A percentile compares a stretch with the other conserved stretches of the same genome.
Conservation (phyloP, 2,113 vertebrate species). For the Casuarius casuarius region DNA sequence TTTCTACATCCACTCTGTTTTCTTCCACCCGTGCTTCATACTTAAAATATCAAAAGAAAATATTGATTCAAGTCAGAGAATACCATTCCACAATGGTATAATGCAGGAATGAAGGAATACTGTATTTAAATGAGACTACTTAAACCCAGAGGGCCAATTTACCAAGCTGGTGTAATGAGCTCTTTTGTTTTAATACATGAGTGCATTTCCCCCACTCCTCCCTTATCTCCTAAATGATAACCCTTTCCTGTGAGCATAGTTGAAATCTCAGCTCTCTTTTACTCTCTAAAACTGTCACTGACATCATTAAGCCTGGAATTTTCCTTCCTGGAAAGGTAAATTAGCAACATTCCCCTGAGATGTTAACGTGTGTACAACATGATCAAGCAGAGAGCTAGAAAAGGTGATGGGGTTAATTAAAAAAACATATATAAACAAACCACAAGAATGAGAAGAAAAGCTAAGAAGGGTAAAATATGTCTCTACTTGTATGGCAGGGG, state of each 20-base stretch:
- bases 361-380: not conserved
- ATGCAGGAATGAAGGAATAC: not conserved
- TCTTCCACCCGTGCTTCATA: constrained; percentile 79
- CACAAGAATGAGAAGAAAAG: not conserved
- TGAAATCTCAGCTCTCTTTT: not conserved
- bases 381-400: not conserved
- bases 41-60: constrained; percentile 64
- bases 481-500: not conserved
- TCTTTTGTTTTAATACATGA: not conserved
- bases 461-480: not conserved
- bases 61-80: not conserved
- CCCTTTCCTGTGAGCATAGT: not conserved
- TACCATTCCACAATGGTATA: rapidly evolving
- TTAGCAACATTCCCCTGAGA: not conserved
- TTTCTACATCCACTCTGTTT: constrained; percentile 79
- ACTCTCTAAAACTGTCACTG: not conserved
- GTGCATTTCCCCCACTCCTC: not conserved
- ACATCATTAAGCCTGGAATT: not conserved
- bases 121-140: not conserved
- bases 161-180: not conserved
- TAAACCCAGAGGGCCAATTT: not conserved
- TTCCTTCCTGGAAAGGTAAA: not conserved
- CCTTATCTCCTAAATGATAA: not conserved
- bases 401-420: not conserved
- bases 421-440: not conserved